Evolutionary conservation across 64 coral and sea anemone genomes (phyloP).

Genomic region (Stylophora pistillata): DNA sequence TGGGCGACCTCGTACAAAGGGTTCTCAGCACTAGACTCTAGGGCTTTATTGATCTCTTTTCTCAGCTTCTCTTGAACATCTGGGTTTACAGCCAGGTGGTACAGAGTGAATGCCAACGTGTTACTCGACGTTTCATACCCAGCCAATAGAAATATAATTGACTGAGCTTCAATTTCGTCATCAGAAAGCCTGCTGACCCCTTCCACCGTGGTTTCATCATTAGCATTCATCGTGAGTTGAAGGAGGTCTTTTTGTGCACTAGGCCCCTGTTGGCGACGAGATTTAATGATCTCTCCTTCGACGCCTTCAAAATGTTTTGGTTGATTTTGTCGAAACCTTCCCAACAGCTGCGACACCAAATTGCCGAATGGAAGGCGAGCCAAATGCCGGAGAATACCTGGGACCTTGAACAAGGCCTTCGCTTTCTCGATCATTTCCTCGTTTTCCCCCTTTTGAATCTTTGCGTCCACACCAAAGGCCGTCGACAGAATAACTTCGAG

Average conservation of each 20-base stretch:
- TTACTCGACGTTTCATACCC: constrained; percentile 45
- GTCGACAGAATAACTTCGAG: constrained; percentile 68
- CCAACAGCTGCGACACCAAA: not conserved
- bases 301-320: constrained; percentile 2
- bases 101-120: constrained; percentile 21
- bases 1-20: constrained; percentile 36
- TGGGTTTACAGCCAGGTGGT: constrained; percentile 15
- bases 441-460: constrained; percentile 44
- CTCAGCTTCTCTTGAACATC: constrained; percentile 50
- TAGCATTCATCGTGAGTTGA: constrained; percentile 29
- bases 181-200: constrained; percentile 28
- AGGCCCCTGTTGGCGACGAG: not conserved
- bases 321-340: not conserved
- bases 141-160: constrained; percentile 17
- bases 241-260: constrained; percentile 19
- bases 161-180: constrained; percentile 33
- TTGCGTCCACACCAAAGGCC: constrained; percentile 62
- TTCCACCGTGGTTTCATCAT: not conserved
- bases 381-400: not conserved
- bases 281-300: constrained; percentile 1
- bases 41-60: constrained; percentile 11
- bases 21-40: constrained; percentile 7
- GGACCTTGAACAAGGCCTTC: not conserved
- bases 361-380: constrained; percentile 12
- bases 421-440: not conserved